A percentile compares a stretch with the other conserved stretches of the same genome.
phyloP scores from a whole-genome alignment of 1,140 invertebrate genomes.

The Aporrectodea caliginosa region DNA sequence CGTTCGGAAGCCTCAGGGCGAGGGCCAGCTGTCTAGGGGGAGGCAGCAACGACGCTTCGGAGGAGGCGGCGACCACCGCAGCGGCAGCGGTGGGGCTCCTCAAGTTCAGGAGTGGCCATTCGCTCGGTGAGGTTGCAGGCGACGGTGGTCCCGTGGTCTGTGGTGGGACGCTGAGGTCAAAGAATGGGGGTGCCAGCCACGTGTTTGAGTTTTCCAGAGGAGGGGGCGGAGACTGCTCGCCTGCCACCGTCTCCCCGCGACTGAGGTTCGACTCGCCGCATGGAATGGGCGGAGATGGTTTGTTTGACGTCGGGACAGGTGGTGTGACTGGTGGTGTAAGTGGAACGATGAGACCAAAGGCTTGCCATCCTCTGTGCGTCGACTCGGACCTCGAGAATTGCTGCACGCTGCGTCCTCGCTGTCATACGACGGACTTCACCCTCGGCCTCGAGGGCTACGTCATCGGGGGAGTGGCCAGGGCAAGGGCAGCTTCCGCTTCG shows the following conservation, averaged over 20 bases:
- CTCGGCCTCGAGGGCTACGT: not conserved
- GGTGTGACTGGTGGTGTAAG: not conserved
- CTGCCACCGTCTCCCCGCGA: not conserved
- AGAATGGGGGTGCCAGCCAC: not conserved
- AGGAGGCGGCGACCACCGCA: not conserved
- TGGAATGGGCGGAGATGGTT: not conserved
- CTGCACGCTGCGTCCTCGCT: not conserved
- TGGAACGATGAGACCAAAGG: not conserved
- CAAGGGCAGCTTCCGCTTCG: not conserved
- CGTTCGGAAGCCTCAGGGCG: not conserved
- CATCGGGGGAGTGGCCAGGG: not conserved
- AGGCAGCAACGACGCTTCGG: not conserved
- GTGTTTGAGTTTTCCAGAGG: not conserved
- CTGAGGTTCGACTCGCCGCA: not conserved
- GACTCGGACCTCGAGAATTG: not conserved
- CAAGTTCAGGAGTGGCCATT: not conserved
- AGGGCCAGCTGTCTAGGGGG: not conserved
- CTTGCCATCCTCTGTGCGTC: not conserved
- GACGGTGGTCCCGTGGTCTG: not conserved
- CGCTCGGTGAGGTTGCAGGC: not conserved
- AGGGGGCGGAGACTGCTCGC: not conserved
- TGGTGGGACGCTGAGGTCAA: too few relatives aligned
- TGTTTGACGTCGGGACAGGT: not conserved
- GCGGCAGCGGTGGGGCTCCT: not conserved
- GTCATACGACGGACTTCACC: not conserved